Percentiles rank a stretch among this genome's conserved stretches.
Evolutionary conservation across 2,113 vertebrate genomes (phyloP).

Genomic region (Siniperca knerii): DNA sequence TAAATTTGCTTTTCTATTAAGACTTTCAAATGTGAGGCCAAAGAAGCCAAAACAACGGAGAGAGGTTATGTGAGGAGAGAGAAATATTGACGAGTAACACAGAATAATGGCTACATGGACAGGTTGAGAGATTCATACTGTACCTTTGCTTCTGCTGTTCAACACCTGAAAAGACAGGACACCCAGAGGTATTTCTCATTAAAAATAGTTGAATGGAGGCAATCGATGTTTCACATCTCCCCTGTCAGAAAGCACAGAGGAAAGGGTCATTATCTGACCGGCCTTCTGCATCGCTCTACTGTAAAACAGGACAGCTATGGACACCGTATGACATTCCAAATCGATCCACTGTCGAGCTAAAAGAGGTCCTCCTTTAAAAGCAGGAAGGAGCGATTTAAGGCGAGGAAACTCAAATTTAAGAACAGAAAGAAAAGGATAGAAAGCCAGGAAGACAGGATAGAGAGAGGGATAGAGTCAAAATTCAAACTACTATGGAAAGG

Average conservation of each 20-base stretch:
- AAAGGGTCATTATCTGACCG: slow-evolving; percentile 51
- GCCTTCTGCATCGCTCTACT: slow-evolving; percentile 47
- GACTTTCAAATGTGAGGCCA: background rate
- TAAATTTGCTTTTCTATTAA: background rate
- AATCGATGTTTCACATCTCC: slow-evolving; percentile 51
- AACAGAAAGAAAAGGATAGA: background rate
- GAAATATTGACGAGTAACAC: background rate
- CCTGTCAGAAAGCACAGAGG: slow-evolving; percentile 49
- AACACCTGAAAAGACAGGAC: slow-evolving; percentile 12
- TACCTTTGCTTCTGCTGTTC: background rate
- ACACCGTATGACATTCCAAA: slow-evolving; percentile 32
- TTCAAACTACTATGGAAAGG: background rate
- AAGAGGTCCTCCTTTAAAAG: slow-evolving; percentile 13
- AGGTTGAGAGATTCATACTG: background rate
- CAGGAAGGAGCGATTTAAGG: slow-evolving; percentile 24
- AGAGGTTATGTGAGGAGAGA: background rate
- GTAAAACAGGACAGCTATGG: slow-evolving; percentile 69
- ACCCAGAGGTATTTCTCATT: slow-evolving; percentile 55
- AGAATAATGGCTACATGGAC: background rate
- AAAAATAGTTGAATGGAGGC: slow-evolving; percentile 49
- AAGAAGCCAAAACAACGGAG: background rate
- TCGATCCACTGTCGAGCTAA: slow-evolving; percentile 41
- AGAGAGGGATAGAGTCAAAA: background rate
- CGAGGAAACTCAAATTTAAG: slow-evolving; percentile 18
- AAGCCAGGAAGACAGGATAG: background rate